phyloP scores from a whole-genome alignment of 2,113 vertebrate species.

The Tyrannus savana region DNA sequence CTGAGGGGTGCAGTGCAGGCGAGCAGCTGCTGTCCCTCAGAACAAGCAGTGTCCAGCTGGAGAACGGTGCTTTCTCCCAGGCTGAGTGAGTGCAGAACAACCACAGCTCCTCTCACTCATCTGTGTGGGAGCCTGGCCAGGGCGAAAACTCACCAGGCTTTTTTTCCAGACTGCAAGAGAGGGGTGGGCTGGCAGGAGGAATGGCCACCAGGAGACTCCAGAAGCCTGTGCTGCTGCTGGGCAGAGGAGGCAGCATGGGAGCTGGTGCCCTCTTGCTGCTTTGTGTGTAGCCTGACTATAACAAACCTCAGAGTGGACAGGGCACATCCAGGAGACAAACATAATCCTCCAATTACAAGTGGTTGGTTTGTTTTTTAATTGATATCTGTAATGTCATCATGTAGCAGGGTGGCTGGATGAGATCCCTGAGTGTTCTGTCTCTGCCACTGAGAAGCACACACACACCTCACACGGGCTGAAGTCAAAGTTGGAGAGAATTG shows the following conservation, averaged over 20 bases:
- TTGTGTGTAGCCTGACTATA: not conserved
- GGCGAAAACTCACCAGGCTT: not conserved
- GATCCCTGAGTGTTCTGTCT: not conserved
- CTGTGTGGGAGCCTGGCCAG: not conserved
- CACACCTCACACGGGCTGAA: not conserved
- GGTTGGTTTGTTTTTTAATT: not conserved
- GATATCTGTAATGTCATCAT: not conserved
- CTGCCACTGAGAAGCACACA: not conserved
- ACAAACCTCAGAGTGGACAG: not conserved
- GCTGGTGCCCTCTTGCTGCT: not conserved
- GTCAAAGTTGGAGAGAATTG: not conserved
- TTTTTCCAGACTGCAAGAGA: not conserved
- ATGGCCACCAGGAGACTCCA: accelerated
- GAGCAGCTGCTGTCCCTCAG: not conserved
- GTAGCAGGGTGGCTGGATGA: not conserved
- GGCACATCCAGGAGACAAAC: not conserved
- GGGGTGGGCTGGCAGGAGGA: not conserved
- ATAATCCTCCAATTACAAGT: not conserved
- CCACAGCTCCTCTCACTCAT: not conserved
- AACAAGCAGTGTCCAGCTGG: accelerated
- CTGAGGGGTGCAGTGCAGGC: accelerated
- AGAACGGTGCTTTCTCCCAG: not conserved
- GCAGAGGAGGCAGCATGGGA: accelerated
- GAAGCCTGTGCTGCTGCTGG: not conserved
- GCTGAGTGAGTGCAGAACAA: not conserved